Evolutionary conservation across 2,888 invertebrate species (phyloP).

Genomic region (Anagyrus pseudococci): DNA sequence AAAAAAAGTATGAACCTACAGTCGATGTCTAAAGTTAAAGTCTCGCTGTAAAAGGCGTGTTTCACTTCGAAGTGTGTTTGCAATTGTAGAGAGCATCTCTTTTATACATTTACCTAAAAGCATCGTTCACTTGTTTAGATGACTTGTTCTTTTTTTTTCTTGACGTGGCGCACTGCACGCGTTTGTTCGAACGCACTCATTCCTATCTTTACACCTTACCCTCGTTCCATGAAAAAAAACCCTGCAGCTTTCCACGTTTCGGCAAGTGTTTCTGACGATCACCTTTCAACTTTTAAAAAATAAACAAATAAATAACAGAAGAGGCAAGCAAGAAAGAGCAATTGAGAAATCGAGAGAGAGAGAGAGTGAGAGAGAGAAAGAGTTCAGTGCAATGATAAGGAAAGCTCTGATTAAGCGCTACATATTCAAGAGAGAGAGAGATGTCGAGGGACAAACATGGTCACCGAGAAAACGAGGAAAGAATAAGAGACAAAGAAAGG

Average conservation of each 20-base stretch:
- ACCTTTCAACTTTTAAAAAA: no score
- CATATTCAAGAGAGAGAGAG: no score
- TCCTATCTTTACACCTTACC: no score
- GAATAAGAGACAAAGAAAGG: background rate
- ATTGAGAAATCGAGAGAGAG: no score
- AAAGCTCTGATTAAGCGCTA: background rate
- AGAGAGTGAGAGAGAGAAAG: no score
- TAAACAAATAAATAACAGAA: no score
- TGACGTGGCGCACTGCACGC: background rate
- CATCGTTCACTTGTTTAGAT: background rate
- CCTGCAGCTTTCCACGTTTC: background rate
- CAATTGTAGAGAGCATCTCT: constrained; percentile 7
- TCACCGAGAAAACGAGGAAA: background rate
- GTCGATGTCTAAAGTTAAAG: constrained; percentile 22
- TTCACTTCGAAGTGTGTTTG: constrained; percentile 41
- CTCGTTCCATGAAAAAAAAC: background rate
- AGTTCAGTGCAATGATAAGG: no score
- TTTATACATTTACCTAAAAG: background rate
- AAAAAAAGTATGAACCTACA: no score
- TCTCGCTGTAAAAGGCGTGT: constrained; percentile 20
- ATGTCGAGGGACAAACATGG: background rate
- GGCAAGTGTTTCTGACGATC: background rate
- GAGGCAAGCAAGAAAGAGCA: no score
- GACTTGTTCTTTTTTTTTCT: no score
- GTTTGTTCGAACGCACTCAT: no score